These are phyloP conservation scores for Drosophila pseudotalamancana DNA, from an alignment of 2,888 invertebrate genomes.

Conservation along the genomic window DNA sequence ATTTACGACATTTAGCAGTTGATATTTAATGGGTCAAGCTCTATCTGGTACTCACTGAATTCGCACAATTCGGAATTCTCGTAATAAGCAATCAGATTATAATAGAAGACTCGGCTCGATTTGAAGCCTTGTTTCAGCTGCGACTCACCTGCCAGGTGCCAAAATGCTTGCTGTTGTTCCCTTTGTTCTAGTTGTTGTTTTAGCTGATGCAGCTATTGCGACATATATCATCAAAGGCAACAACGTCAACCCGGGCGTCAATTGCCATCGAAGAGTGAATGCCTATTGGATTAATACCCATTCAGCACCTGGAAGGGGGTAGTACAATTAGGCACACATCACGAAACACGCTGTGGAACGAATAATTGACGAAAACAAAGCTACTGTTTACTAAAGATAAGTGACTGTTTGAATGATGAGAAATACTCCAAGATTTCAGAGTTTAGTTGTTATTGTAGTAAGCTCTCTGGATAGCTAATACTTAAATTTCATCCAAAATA, in stretches of 20 bases:
- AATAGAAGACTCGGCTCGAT: slow-evolving; percentile 35
- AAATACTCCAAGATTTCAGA: no score
- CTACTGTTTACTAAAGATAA: no score
- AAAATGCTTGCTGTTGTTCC: slow-evolving; percentile 8
- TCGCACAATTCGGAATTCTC: neutral
- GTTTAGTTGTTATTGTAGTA: no score
- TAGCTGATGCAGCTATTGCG: slow-evolving; percentile 6
- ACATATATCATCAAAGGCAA: slow-evolving; percentile 36
- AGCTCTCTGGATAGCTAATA: no score
- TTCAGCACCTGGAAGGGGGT: neutral
- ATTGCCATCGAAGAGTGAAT: slow-evolving; percentile 26
- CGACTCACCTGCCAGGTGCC: slow-evolving; percentile 46
- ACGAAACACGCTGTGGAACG: no score
- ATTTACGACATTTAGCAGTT: slow-evolving; percentile 1
- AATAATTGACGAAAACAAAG: no score
- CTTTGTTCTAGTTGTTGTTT: neutral
- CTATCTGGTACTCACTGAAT: neutral
- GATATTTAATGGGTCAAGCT: neutral
- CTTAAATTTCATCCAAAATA: no score
- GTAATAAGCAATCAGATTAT: slow-evolving; percentile 38
- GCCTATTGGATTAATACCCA: neutral
- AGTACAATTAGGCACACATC: neutral
- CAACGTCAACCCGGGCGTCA: slow-evolving; percentile 26
- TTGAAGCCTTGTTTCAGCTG: slow-evolving; percentile 43
- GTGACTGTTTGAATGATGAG: no score